Evolutionary conservation across 53 echinoderm and acorn worm genomes (phyloP).

Genomic region (Paracentrotus lividus): DNA sequence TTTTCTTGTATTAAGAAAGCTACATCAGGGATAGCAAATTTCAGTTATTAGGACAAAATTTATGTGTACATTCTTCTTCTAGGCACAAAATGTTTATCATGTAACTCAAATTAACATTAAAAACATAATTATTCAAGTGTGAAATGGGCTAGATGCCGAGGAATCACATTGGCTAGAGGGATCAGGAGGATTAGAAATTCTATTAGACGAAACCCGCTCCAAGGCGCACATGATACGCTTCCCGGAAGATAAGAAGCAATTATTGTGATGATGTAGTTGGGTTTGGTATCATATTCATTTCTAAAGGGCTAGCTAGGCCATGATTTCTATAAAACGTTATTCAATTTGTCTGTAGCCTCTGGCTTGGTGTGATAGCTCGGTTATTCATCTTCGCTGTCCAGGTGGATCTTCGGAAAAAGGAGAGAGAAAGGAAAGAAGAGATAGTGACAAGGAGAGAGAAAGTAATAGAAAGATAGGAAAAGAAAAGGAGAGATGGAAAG

Average conservation of each 20-base stretch:
- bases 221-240: not conserved
- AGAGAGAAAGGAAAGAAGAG: not conserved
- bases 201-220: constrained; percentile 36
- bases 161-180: not conserved
- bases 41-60: too few species aligned
- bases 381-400: not conserved
- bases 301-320: not conserved
- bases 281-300: not conserved
- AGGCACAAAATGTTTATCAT: too few species aligned
- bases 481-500: not conserved
- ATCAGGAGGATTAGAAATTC: constrained; percentile 28
- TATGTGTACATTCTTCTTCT: too few species aligned
- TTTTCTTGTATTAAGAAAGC: too few species aligned
- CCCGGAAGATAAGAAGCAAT: constrained; percentile 8
- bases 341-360: constrained; percentile 45
- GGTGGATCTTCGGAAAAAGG: not conserved
- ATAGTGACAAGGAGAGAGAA: too few species aligned
- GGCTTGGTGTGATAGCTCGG: not conserved
- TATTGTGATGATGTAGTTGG: constrained; percentile 14
- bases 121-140: not conserved
- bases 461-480: too few species aligned
- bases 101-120: too few species aligned
- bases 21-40: too few species aligned
- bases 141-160: not conserved
- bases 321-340: constrained; percentile 38